Conservation (phyloP, 2,888 invertebrate species). For the Heliconius hortense region DNA sequence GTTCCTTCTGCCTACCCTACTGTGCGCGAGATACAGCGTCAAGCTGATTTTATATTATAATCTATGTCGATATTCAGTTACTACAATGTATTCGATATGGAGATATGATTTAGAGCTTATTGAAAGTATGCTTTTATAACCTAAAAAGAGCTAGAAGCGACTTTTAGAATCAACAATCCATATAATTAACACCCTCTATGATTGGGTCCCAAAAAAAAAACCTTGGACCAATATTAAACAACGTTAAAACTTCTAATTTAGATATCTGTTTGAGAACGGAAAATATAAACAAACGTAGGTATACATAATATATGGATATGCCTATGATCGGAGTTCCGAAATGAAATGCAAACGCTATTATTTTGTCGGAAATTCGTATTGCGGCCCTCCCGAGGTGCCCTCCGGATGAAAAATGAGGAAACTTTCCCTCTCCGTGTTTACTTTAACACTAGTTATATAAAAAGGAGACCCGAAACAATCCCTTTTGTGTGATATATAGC, state of each 20-base stretch:
- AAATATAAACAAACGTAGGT: slow-evolving; percentile 19
- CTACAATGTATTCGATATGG: neutral
- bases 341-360: slow-evolving; percentile 54
- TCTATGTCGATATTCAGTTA: neutral
- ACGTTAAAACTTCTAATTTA: slow-evolving; percentile 1
- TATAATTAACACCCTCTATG: neutral
- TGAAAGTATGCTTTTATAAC: neutral
- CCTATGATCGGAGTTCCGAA: slow-evolving; percentile 43
- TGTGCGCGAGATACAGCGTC: no score
- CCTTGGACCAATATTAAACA: neutral
- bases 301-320: slow-evolving; percentile 19
- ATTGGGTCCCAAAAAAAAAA: no score
- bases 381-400: slow-evolving; percentile 60
- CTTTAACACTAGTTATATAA: slow-evolving; percentile 74
- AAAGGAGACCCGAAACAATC: slow-evolving; percentile 55
- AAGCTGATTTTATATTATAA: neutral
- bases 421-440: slow-evolving; percentile 75
- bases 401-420: slow-evolving; percentile 73
- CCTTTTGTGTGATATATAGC: slow-evolving; percentile 52
- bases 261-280: neutral
- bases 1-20: no score
- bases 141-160: neutral
- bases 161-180: neutral
- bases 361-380: slow-evolving; percentile 67
- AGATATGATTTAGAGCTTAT: neutral